These are phyloP conservation scores for Asobara japonica DNA, from an alignment of 1,140 invertebrate species.

Conservation along the genomic window DNA sequence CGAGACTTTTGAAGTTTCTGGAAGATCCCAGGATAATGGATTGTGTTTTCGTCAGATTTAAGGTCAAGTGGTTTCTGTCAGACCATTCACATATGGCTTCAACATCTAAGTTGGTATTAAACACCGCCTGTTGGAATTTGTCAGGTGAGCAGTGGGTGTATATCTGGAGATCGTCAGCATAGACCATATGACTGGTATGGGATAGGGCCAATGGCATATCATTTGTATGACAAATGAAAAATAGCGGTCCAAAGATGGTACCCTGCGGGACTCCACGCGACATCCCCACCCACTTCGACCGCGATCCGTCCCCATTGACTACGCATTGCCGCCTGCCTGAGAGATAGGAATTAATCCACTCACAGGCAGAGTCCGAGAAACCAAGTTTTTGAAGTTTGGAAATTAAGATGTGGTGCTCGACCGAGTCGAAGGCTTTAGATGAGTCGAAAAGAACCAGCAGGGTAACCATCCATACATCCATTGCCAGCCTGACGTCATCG, in stretches of 20 bases:
- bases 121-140: neutral
- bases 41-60: neutral
- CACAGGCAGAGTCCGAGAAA: neutral
- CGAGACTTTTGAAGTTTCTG: neutral
- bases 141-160: neutral
- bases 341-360: too few relatives aligned
- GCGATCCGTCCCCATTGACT: neutral
- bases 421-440: constrained; percentile 36
- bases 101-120: neutral
- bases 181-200: neutral
- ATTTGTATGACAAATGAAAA: constrained; percentile 7
- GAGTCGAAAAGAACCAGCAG: constrained; percentile 31
- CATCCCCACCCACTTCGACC: neutral
- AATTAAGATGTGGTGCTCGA: constrained; percentile 31
- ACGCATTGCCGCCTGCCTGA: neutral
- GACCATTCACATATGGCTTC: neutral
- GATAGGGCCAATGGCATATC: neutral
- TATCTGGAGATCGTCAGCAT: neutral
- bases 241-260: neutral
- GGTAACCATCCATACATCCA: constrained; percentile 18
- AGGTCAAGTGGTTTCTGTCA: neutral
- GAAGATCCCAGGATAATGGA: neutral
- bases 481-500: neutral
- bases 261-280: constrained; percentile 7
- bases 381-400: constrained; percentile 23